Conservation (phyloP, 2,113 vertebrate species). For the Beaufortia kweichowensis region DNA sequence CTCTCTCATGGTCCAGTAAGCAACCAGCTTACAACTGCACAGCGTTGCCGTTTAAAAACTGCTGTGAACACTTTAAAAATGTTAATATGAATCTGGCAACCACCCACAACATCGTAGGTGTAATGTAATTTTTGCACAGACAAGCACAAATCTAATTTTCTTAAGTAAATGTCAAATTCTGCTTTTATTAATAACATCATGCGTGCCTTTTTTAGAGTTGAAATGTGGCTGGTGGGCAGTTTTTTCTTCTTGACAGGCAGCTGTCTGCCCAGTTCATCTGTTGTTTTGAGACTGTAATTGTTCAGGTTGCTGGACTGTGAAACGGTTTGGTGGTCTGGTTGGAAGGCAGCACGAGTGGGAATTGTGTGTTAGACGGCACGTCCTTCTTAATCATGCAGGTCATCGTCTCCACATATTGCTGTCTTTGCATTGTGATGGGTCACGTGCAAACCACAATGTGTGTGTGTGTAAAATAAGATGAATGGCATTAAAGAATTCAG, state of each 20-base stretch:
- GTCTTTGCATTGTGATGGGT: conserved; percentile 33
- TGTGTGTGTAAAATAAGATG: conserved; percentile 48
- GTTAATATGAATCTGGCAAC: not conserved
- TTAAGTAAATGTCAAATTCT: not conserved
- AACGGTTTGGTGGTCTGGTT: conserved; percentile 2
- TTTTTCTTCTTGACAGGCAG: conserved; percentile 11
- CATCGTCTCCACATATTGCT: conserved; percentile 32
- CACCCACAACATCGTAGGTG: no score
- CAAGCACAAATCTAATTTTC: not conserved
- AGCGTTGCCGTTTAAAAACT: not conserved
- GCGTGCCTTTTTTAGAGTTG: not conserved
- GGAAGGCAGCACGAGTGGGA: not conserved
- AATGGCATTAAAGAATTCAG: conserved; percentile 49
- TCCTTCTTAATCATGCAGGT: conserved; percentile 34
- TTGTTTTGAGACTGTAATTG: conserved; percentile 22
- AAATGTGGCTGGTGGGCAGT: not conserved
- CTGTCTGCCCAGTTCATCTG: not conserved
- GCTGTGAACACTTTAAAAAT: no score
- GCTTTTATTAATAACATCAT: not conserved
- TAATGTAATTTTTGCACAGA: not conserved
- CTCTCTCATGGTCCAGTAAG: no score
- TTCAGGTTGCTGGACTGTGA: conserved; percentile 7
- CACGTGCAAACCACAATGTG: conserved; percentile 2
- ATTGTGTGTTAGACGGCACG: not conserved
- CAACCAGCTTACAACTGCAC: no score